A percentile compares a stretch with the other conserved stretches of the same genome.
Conservation (phyloP, 2,113 vertebrate genomes). For the Malaclemys terrapin region DNA sequence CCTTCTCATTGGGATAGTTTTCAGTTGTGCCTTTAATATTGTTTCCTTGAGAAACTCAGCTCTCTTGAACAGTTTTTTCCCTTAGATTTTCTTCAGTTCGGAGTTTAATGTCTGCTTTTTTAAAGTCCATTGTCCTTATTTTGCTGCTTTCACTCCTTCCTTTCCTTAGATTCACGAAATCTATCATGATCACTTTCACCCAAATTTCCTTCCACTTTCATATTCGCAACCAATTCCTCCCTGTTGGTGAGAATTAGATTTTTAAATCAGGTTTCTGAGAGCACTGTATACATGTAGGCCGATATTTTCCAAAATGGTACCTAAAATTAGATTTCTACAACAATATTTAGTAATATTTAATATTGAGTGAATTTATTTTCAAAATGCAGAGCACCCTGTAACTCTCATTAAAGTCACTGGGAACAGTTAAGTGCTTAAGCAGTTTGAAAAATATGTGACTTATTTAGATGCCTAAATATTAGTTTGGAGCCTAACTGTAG, state of each 20-base stretch:
- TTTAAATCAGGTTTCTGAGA: background rate
- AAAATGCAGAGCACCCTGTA: background rate
- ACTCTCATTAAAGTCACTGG: background rate
- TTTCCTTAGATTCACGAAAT: background rate
- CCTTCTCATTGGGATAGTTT: no score
- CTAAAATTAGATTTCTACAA: background rate
- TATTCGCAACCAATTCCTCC: background rate
- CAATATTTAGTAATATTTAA: background rate
- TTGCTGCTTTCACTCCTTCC: background rate
- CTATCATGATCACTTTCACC: background rate
- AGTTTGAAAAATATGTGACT: background rate
- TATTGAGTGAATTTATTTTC: background rate
- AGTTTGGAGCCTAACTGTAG: background rate
- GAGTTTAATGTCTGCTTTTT: background rate
- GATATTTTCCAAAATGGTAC: background rate
- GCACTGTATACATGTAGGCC: background rate
- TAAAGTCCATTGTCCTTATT: background rate
- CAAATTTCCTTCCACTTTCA: background rate
- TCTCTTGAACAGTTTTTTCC: no score
- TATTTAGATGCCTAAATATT: background rate
- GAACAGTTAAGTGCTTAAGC: background rate
- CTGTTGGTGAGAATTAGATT: background rate
- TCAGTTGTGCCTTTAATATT: no score
- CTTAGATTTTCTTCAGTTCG: no score
- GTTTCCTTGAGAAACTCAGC: no score